Evolutionary conservation across 2,888 invertebrate species (phyloP), one percentile per base, ranked within the genome.

Genomic region (Hanleya hanleyi): DNA sequence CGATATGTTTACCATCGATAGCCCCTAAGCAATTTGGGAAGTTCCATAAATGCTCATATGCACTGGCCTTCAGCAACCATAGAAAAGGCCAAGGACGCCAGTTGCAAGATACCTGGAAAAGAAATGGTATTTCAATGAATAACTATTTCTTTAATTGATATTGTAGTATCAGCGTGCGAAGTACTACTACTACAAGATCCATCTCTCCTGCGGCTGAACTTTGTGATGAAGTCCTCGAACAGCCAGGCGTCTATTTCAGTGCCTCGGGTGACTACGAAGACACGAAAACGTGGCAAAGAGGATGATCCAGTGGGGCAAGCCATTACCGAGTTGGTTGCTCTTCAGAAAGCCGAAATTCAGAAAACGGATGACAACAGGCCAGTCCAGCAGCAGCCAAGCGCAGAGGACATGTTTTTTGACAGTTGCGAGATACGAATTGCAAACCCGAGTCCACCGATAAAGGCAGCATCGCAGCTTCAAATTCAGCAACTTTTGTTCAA

Each of bases 21-120:
- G 72, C 72, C 9, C 69, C 72, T 37, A 51, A 29, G 26, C 83
- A 77, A 73, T 88, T 86, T 71, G 88, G 87, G 84, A 89, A 86
- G 64, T 87, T 81, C 84, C 84, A 81, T 84, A n/a, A n/a, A n/a
- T n/a, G n/a, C n/a, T n/a, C n/a, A n/a, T n/a, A n/a, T n/a, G n/a
- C n/a, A n/a, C n/a, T n/a, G n/a, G n/a, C n/a, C n/a, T n/a, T n/a
- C n/a, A n/a, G n/a, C n/a, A n/a, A n/a, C n/a, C n/a, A n/a, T n/a
- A n/a, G n/a, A n/a, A n/a, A n/a, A n/a, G n/a, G n/a, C n/a, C n/a
- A n/a, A n/a, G n/a, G n/a, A n/a, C 69, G 6, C 69, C 47, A 41
- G n/a, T 41, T 41, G 47, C 47, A 41, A 41, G 47, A 41, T 41
- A 41, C 47, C 47, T 41, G 47, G n/a, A n/a, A 41, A 41, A n/a